phyloP scores from a whole-genome alignment of 2,888 invertebrate genomes.

The Eilema griseolum region DNA sequence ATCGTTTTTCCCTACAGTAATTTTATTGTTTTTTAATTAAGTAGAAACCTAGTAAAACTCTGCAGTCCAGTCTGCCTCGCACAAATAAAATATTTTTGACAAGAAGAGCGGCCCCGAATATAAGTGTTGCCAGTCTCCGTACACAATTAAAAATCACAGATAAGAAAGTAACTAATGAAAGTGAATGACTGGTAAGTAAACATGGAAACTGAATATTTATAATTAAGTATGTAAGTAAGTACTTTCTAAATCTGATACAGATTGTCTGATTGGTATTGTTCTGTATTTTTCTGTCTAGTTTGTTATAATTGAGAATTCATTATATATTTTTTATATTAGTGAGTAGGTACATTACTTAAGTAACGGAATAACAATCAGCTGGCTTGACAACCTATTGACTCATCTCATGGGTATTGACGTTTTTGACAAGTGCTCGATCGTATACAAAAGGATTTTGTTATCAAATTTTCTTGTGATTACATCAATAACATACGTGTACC shows the following conservation, averaged over 20 bases:
- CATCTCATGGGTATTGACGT: conserved; percentile 16
- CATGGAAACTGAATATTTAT: too few relatives aligned
- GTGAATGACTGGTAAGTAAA: too few relatives aligned
- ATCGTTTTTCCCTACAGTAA: conserved; percentile 36
- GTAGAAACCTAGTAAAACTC: conserved; percentile 2
- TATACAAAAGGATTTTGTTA: conserved; percentile 60
- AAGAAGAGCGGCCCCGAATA: not conserved
- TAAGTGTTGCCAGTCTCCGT: not conserved
- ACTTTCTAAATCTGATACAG: not conserved
- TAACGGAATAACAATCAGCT: conserved; percentile 7
- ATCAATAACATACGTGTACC: conserved; percentile 66
- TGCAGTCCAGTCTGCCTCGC: not conserved
- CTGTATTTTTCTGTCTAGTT: too few relatives aligned
- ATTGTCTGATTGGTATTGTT: too few relatives aligned
- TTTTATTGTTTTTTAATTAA: not conserved
- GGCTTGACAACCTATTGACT: conserved; percentile 11
- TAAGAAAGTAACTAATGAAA: not conserved
- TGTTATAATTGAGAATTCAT: not conserved
- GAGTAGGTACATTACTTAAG: not conserved
- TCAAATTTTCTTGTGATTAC: conserved; percentile 70
- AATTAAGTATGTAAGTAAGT: too few relatives aligned
- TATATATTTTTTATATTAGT: not conserved
- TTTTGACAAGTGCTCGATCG: conserved; percentile 33
- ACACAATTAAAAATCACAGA: not conserved
- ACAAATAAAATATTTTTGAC: conserved; percentile 15